Evolutionary conservation across 2,888 invertebrate genomes (phyloP).

Genomic region (Dilophus febrilis): DNA sequence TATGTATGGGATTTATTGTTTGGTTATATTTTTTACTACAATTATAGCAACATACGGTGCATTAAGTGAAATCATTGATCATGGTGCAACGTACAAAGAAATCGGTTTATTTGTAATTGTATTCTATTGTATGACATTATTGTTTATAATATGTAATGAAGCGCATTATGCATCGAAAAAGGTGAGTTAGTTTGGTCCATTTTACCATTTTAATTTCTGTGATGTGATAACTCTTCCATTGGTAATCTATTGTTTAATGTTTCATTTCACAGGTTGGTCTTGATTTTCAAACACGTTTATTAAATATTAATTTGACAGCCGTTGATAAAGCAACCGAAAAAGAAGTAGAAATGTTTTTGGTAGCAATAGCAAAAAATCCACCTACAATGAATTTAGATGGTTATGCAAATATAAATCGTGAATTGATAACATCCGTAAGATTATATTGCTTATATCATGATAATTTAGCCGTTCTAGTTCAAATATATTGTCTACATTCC

Average conservation of each 20-base stretch:
- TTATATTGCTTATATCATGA: background rate
- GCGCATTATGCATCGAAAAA: constrained; percentile 49
- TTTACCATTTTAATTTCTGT: too few relatives aligned
- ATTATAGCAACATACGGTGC: constrained; percentile 55
- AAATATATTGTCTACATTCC: constrained; percentile 5
- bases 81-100: constrained; percentile 53
- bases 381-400: constrained; percentile 61
- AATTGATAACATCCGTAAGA: constrained; percentile 47
- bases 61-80: constrained; percentile 52
- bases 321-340: constrained; percentile 47
- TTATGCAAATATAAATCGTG: constrained; percentile 52
- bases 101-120: constrained; percentile 52
- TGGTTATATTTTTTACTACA: constrained; percentile 55
- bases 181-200: too few relatives aligned
- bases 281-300: constrained; percentile 43
- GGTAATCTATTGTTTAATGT: background rate
- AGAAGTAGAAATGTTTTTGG: constrained; percentile 56
- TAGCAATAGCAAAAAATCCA: constrained; percentile 56
- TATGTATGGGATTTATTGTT: constrained; percentile 59
- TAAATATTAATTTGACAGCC: constrained; percentile 47
- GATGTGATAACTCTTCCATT: too few relatives aligned
- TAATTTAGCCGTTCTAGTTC: background rate
- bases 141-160: constrained; percentile 57
- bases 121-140: constrained; percentile 49
- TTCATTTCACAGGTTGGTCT: constrained; percentile 39